Evolutionary conservation across 2,113 vertebrate genomes (phyloP).

Genomic region (Otus sunia): DNA sequence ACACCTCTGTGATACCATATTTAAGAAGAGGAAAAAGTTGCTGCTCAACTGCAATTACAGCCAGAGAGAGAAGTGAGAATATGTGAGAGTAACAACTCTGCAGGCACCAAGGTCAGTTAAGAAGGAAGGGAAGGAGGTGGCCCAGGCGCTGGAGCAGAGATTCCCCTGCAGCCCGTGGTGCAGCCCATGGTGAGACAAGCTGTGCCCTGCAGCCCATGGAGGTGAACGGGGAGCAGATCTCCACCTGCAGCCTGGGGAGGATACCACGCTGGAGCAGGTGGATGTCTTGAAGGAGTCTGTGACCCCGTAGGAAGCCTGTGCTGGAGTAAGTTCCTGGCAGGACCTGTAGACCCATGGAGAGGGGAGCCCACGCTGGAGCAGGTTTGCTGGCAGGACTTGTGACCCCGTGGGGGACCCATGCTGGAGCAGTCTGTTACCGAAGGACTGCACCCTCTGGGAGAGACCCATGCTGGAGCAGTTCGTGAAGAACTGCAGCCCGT

Average conservation of each 20-base stretch:
- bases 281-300: background rate
- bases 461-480: background rate
- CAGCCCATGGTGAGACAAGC: background rate
- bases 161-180: background rate
- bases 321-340: background rate
- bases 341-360: background rate
- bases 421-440: background rate
- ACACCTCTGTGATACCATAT: background rate
- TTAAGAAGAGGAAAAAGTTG: background rate
- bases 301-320: background rate
- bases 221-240: background rate
- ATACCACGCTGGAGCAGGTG: background rate
- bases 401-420: background rate
- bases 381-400: background rate
- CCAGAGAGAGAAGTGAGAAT: background rate
- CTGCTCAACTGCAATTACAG: background rate
- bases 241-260: background rate
- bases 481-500: background rate
- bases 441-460: background rate
- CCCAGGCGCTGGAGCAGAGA: background rate
- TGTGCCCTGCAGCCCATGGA: background rate
- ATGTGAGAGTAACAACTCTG: background rate
- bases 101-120: background rate
- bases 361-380: background rate
- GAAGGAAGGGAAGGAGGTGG: background rate